Evolutionary conservation across 2,113 vertebrate species (phyloP), one percentile per base, ranked within the genome.

Genomic region (Pangasianodon gigas): DNA sequence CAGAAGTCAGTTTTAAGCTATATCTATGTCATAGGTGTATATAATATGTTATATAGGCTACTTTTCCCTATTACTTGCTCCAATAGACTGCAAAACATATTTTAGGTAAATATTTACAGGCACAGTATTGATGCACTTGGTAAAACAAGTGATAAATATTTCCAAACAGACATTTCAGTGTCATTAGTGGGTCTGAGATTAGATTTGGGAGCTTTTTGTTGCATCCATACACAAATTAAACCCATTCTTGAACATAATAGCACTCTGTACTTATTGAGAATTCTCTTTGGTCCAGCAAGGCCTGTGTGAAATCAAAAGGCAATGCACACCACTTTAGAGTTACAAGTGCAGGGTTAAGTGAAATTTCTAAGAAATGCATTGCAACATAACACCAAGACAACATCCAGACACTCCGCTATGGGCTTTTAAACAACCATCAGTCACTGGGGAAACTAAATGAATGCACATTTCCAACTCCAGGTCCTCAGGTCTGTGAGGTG

Each of bases 401-500:
- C 65, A 62, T 44, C 58, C 37, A 74, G 52, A 74, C 52, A n/a
- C 41, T 41, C 52, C 9, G 52, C 26, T 6, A 32, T 11, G 16
- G 54, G 41, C 75, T 87, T 84, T 84, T 69, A 56, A 83, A 86
- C 16, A 48, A 41, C 16, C 91, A 67, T 88, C 48, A 86, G 89
- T 88, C 51, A 54, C 84, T 84, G 86, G 41, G 84, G 87, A 89
- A 37, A 75, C 87, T 8, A 77, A 87, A 37, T 44, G 21, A 88
- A 89, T 69, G 89, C 82, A 41, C 54, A 26, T 82, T n/a, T 69
- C 88, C 41, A 41, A n/a, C 67, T 79, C n/a, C 41, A 85, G 71
- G 52, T 87, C 60, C 75, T 90, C 71, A 77, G 29, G 62, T 74
- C 58, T 60, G 44, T 91, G 65, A 86, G 87, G 88, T 83, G 51